phyloP scores from a whole-genome alignment of 2,113 vertebrate species.

The Clarias gariepinus region DNA sequence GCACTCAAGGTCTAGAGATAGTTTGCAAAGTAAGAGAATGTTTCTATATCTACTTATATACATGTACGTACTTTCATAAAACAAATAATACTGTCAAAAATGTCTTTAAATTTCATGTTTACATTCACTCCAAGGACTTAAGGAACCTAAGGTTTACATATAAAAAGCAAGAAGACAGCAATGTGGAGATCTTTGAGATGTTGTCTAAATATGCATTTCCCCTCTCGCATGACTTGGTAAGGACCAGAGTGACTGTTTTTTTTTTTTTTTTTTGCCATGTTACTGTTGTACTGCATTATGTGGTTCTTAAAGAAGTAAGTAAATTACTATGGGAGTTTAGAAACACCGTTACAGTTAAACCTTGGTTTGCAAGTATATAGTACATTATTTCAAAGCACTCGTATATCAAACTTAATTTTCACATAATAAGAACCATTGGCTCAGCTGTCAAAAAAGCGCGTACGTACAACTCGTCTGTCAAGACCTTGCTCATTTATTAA shows the following conservation, averaged over 20 bases:
- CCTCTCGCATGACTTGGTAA: constrained; percentile 83
- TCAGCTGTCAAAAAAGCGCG: too few species aligned
- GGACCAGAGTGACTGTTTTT: not conserved
- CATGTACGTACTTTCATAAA: not conserved
- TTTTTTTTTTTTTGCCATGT: not conserved
- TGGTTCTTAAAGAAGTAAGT: not conserved
- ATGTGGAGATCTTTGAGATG: constrained; percentile 83
- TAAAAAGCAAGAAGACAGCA: constrained; percentile 83
- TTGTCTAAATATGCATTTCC: constrained; percentile 84
- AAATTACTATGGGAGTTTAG: not conserved
- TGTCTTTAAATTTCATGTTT: not conserved
- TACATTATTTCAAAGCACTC: too few species aligned
- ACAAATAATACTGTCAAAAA: not conserved
- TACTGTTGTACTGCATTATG: not conserved
- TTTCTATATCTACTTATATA: not conserved
- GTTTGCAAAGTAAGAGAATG: constrained; percentile 85
- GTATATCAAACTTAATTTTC: too few species aligned
- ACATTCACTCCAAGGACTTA: constrained; percentile 81
- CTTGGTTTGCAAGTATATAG: too few species aligned
- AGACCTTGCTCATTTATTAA: too few species aligned
- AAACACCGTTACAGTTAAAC: too few species aligned
- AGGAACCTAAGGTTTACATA: constrained; percentile 92
- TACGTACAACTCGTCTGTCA: too few species aligned
- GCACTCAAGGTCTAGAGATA: constrained; percentile 88
- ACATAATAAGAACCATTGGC: too few species aligned